A percentile compares a stretch with the other conserved stretches of the same genome.
Conservation (phyloP, 2,113 vertebrate genomes). For the Campylomormyrus tamandua region DNA sequence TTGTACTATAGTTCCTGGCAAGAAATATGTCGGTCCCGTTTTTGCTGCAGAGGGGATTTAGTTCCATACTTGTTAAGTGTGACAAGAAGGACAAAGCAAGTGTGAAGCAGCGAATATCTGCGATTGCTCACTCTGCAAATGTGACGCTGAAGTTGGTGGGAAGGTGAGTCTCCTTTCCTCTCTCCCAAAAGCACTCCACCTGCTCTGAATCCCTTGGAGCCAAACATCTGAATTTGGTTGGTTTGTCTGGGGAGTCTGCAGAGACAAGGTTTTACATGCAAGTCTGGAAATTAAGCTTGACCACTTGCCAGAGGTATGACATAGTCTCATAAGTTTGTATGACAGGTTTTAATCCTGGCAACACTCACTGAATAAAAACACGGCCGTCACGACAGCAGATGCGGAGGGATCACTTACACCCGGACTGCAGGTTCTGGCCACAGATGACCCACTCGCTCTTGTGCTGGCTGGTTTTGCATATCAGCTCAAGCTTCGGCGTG, state of each 20-base stretch:
- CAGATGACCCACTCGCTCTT: background rate
- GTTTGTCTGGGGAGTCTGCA: conserved; percentile 52
- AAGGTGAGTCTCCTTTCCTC: conserved; percentile 44
- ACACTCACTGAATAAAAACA: background rate
- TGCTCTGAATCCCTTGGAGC: conserved; percentile 29
- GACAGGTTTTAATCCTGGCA: background rate
- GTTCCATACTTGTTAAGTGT: background rate
- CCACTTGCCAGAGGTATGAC: background rate
- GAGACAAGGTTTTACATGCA: background rate
- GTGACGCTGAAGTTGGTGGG: conserved; percentile 42
- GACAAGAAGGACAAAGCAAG: background rate
- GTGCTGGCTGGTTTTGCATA: conserved; percentile 33
- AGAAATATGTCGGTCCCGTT: conserved; percentile 26
- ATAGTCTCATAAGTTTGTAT: background rate
- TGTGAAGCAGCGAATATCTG: background rate
- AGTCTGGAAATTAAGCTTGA: background rate
- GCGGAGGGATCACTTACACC: conserved; percentile 45
- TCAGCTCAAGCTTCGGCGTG: background rate
- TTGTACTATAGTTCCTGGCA: background rate
- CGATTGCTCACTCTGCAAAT: conserved; percentile 41
- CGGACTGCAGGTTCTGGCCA: conserved; percentile 41
- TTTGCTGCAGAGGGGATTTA: conserved; percentile 29
- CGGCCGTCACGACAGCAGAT: background rate
- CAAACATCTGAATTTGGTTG: conserved; percentile 45
- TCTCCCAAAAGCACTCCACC: conserved; percentile 44